These are phyloP conservation scores for Mesocricetus auratus DNA, from an alignment of 2,113 vertebrate genomes.

Conservation along the genomic window DNA sequence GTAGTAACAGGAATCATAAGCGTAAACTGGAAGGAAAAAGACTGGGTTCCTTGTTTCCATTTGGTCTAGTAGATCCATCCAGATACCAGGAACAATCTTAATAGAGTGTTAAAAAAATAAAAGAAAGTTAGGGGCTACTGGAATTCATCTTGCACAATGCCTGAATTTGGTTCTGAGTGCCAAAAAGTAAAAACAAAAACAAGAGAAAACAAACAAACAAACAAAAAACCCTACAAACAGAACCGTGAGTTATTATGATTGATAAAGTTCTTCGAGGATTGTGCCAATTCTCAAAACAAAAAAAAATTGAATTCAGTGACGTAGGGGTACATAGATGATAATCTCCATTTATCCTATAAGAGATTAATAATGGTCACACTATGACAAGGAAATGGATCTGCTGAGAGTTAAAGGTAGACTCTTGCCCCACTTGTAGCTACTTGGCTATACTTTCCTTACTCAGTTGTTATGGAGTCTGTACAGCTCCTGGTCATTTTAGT, in stretches of 20 bases:
- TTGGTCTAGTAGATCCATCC: not conserved
- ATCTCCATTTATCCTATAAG: not conserved
- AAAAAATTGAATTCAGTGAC: not conserved
- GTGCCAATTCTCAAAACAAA: slow-evolving; percentile 33
- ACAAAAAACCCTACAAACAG: not conserved
- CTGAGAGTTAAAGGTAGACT: not conserved
- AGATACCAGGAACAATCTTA: not conserved
- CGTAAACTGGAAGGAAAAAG: not conserved
- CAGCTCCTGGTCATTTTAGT: not conserved
- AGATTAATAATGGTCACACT: not conserved
- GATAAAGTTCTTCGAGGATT: not conserved
- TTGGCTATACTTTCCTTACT: not conserved
- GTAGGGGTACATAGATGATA: not conserved
- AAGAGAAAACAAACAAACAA: not conserved
- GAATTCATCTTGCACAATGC: not conserved
- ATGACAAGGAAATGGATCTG: not conserved
- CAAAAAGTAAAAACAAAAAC: not conserved
- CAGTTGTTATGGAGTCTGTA: not conserved
- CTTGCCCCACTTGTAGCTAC: not conserved
- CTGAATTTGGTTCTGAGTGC: not conserved
- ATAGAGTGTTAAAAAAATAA: not conserved
- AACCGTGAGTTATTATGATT: not conserved
- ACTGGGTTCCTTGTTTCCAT: not conserved
- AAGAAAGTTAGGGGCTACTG: not conserved
- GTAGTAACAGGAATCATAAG: not conserved